Evolutionary conservation across 1,140 invertebrate species (phyloP).

Genomic region (Laupala kohalensis): DNA sequence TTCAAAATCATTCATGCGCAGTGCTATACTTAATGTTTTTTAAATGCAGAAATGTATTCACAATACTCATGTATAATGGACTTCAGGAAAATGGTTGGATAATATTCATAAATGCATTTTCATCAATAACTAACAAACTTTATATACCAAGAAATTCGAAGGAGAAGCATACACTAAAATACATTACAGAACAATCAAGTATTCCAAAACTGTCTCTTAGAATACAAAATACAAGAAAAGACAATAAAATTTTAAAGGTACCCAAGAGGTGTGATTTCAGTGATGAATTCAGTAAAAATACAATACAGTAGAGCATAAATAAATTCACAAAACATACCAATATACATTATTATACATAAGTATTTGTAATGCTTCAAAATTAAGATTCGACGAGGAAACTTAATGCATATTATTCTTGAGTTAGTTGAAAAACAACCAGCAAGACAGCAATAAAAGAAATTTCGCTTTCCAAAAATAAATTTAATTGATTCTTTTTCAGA

Average conservation of each 20-base stretch:
- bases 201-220: neutral
- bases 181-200: neutral
- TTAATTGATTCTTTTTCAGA: no score
- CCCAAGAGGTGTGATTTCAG: neutral
- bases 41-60: no score
- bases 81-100: neutral
- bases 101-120: neutral
- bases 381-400: no score
- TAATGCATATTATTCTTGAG: neutral
- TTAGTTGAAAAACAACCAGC: neutral
- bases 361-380: no score
- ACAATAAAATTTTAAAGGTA: neutral
- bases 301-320: neutral
- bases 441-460: no score
- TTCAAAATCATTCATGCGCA: no score
- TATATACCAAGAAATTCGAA: neutral
- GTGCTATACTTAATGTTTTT: no score
- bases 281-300: neutral
- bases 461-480: no score
- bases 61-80: neutral
- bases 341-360: neutral
- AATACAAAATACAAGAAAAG: neutral
- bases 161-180: neutral
- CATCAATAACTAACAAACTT: neutral
- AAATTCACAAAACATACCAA: neutral